Evolutionary conservation across 1,140 invertebrate genomes (phyloP).

Genomic region (Gyrodactylus salaris): DNA sequence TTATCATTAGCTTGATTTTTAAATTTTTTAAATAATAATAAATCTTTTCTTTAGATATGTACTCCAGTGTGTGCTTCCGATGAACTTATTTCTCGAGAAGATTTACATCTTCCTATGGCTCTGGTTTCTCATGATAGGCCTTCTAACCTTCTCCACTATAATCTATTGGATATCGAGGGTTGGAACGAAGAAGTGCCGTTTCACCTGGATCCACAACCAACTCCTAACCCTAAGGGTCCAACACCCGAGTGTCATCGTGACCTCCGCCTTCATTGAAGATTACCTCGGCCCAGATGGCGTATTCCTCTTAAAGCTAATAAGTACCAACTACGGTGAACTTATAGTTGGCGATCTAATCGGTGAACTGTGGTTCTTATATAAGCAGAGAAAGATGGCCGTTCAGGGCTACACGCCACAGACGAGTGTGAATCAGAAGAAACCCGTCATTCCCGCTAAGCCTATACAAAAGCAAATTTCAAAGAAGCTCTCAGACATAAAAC

Average conservation of each 20-base stretch:
- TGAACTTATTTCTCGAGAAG: constrained; percentile 10
- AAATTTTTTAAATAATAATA: no score
- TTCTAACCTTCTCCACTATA: constrained; percentile 18
- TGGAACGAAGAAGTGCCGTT: constrained; percentile 11
- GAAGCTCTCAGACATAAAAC: neutral
- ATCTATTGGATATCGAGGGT: constrained; percentile 14
- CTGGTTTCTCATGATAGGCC: constrained; percentile 10
- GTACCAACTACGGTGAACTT: constrained; percentile 9
- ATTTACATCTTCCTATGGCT: constrained; percentile 7
- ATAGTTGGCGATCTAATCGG: constrained; percentile 8
- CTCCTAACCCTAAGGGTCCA: constrained; percentile 9
- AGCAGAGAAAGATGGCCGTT: neutral
- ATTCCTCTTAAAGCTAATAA: constrained; percentile 10
- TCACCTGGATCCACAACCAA: constrained; percentile 20
- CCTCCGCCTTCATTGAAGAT: constrained; percentile 7
- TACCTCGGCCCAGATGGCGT: constrained; percentile 11
- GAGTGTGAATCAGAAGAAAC: neutral
- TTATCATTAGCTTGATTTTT: no score
- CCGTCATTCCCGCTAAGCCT: neutral
- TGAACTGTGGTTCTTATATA: constrained; percentile 5
- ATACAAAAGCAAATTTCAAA: neutral
- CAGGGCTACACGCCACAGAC: neutral
- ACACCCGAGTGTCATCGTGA: neutral
- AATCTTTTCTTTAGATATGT: constrained; percentile 7
- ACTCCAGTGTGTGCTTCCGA: constrained; percentile 10